Percentiles rank a stretch among this genome's conserved stretches.
Conservation (phyloP, 1,140 invertebrate genomes). For the Bombus confusus region DNA sequence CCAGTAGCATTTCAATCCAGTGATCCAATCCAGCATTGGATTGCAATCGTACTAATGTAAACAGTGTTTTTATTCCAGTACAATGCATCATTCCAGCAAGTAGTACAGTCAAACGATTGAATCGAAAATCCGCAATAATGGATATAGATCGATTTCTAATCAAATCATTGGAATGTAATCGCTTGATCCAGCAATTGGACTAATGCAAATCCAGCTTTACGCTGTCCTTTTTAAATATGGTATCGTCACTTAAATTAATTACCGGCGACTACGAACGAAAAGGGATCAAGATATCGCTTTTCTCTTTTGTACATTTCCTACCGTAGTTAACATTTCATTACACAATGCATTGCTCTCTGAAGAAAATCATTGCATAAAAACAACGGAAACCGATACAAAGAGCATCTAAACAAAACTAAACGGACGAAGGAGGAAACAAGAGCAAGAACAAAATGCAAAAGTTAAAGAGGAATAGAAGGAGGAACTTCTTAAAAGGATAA, state of each 20-base stretch:
- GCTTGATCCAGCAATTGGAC: too few relatives aligned
- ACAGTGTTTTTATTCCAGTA: too few relatives aligned
- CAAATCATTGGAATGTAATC: too few relatives aligned
- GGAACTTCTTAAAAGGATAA: neutral
- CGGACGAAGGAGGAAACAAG: neutral
- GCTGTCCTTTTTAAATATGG: too few relatives aligned
- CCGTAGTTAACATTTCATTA: neutral
- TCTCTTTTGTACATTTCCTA: neutral
- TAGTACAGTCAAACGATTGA: too few relatives aligned
- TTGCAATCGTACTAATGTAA: too few relatives aligned
- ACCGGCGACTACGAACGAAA: neutral
- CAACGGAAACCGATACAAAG: neutral
- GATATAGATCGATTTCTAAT: too few relatives aligned
- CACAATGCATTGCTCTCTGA: neutral
- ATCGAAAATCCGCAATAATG: too few relatives aligned
- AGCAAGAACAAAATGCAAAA: neutral
- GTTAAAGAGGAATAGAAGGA: neutral
- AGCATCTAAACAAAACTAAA: neutral
- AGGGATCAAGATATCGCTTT: neutral
- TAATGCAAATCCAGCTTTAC: too few relatives aligned
- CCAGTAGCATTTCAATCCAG: too few relatives aligned
- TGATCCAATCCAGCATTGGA: too few relatives aligned
- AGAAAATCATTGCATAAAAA: neutral
- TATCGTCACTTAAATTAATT: neutral
- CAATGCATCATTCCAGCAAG: too few relatives aligned